Conservation (phyloP, 1,140 invertebrate species). For the Bicyclus anynana region DNA sequence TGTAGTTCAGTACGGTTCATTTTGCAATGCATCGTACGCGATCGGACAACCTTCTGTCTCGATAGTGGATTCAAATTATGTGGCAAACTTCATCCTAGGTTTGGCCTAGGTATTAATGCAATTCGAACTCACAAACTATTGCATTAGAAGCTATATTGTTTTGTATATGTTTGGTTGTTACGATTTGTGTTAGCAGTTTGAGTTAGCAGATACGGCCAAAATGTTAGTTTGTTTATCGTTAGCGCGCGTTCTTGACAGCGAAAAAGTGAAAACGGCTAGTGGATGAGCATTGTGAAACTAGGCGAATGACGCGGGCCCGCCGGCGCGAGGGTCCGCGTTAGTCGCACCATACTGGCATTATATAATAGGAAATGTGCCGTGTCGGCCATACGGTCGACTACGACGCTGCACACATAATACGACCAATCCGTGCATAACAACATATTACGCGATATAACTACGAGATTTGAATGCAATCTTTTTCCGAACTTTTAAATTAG, state of each 20-base stretch:
- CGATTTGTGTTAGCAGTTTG: constrained; percentile 27
- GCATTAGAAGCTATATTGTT: constrained; percentile 40
- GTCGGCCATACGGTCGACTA: constrained; percentile 19
- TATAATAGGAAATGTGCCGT: constrained; percentile 31
- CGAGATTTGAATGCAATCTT: neutral
- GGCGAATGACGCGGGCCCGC: constrained; percentile 46
- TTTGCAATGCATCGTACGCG: constrained; percentile 31
- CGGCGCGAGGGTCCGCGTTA: constrained; percentile 36
- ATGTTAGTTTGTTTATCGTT: constrained; percentile 76
- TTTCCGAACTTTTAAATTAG: neutral
- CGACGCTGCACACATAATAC: constrained; percentile 18
- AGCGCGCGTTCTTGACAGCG: constrained; percentile 74
- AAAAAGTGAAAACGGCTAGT: constrained; percentile 76
- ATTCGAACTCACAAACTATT: constrained; percentile 44
- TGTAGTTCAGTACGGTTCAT: constrained; percentile 50
- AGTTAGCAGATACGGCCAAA: constrained; percentile 60
- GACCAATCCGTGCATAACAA: constrained; percentile 20
- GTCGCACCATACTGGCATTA: constrained; percentile 27
- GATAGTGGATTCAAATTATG: constrained; percentile 34
- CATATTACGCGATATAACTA: constrained; percentile 11
- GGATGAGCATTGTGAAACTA: constrained; percentile 69
- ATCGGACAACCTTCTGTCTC: constrained; percentile 53
- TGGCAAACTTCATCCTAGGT: constrained; percentile 40
- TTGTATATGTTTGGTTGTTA: constrained; percentile 29
- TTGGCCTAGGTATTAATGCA: constrained; percentile 33